Evolutionary conservation across 1,140 invertebrate species (phyloP), one percentile per base, ranked within the genome.

Genomic region (Dryas iulia): DNA sequence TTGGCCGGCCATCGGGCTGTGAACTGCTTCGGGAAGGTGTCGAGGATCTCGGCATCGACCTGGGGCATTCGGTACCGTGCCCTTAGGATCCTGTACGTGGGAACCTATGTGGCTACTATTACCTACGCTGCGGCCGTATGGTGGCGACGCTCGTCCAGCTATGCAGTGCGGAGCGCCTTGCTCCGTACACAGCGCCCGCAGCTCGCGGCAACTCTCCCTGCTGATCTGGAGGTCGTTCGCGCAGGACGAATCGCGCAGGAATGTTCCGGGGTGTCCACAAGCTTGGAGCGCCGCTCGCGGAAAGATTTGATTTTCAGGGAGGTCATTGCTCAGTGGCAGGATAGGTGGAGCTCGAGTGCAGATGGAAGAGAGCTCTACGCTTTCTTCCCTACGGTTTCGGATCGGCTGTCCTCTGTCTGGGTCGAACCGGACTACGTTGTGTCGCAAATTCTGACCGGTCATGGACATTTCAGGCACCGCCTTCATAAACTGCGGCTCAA

Each of bases 21-120:
- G 21, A 59, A 59, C 0, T 59, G 57, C 57, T 59, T 59, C 57
- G 30, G 57, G 28, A 59, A 59, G 21, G 30, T 59, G 57, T 59
- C 57, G 30, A 18, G 57, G 33, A 18, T 59, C 0, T 59, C 57
- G 28, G 30, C 57, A 10, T 21, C 57, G 0, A 3, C 56, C 14
- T 66, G 64, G 65, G 65, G 65, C 0, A 11, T 66, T 10, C 8
- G 39, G 11, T 66, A 66, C 18, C 8, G 11, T 3, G 65, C 39
- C 1, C 65, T 66, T 1, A 11, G 57, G 1, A 11, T 66, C 1
- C 30, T 68, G 0, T 68, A 68, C 21, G 12, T n/a, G 11, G 66
- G 58, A 0, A 68, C 65, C 0, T 67, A 30, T 21, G 66, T 68
- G 3, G 66, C 85, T 78, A 81, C 86, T 82, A 84, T 68, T 0